Evolutionary conservation across 2,797 vertebrate genomes (phyloP), one percentile per base, ranked within the genome.

Genomic region (Momotus momota): DNA sequence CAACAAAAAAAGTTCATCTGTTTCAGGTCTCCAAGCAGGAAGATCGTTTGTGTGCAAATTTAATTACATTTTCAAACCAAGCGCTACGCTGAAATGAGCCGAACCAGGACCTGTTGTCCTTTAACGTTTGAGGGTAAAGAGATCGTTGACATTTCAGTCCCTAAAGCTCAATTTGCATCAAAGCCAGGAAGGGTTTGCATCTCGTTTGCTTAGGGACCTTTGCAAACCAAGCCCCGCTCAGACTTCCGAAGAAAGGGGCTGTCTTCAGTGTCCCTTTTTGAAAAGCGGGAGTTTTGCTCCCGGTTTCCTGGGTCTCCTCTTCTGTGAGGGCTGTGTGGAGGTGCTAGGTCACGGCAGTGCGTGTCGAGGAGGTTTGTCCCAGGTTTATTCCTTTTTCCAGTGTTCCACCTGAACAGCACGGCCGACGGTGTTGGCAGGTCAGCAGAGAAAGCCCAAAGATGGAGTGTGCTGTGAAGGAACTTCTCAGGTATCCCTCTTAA

Each of bases 11-110:
- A 71, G 81, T 86, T 94, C 93, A 93, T 94, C 92, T 93, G 93
- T 87, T 95, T 94, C 40, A 31, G 77, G 81, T 90, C 90, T 91
- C 31, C 14, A 58, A 86, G 92, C 78, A 84, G 93, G 89, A 95
- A 93, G 83, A 51, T 70, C 2, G 29, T 35, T 82, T 49, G 75
- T 85, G 90, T 74, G 90, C 55, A 88, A 90, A 92, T 94, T 62
- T 14, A 92, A 93, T 94, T 94, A 91, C 26, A 1, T 88, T 96
- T 91, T 79, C 88, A 79, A 88, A 35, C 31, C 13, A 17, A 80
- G 61, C 52, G 8, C 58, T 41, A 11, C 12, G 1, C 73, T 54
- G 61, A 71, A 91, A 54, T 1, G 73, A 93, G 74, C 51, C 0
- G 7, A 54, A 46, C n/a, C 43, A 9, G 78, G 89, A 79, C 38